Base-by-base conservation (phyloP, 2,113 vertebrate genomes). In the Catharus fuscescens region DNA sequence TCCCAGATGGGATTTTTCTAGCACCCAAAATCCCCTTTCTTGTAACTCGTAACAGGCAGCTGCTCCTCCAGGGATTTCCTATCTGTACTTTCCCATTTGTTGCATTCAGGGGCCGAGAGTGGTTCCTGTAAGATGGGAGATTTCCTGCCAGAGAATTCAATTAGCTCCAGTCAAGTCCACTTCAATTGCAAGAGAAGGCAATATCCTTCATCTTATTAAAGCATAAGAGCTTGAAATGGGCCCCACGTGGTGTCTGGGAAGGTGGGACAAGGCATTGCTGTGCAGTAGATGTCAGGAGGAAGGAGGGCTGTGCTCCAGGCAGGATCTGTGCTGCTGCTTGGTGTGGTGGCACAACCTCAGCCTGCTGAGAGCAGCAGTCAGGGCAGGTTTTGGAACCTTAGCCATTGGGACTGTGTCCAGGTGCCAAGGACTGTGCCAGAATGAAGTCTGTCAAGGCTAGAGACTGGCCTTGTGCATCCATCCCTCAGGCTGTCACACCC, bases 291-390 rank as follows among this genome's bases (percentile, higher is more conserved):
- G 66, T 57, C 36, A 62, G 64, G 25, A 42, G 77, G 14, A 5
- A 36, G 71, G 44, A n/a, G 48, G 61, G 47, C 50, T 0, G 2
- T 29, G 40, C 18, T 44, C 53, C 34, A 1, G 6, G 36, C 6
- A 1, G 40, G 6, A 4, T 32, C 83, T 18, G 28, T 48, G 62
- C 56, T 44, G 40, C 61, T 4, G 10, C 67, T 40, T 36, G 62
- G 17, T 19, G n/a, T 5, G 1, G 10, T 34, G 50, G 16, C 32
- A 26, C 24, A n/a, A 5, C 18, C 69, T 72, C 0, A 0, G 32
- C 53, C 65, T 84, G 45, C 82, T 9, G 42, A 10, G 42, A 53
- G 47, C 52, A 20, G 65, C 59, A 5, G 6, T n/a, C 34, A 15
- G 54, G 47, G 32, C 3, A 12, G 32, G 29, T 38, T 48, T 42